A percentile compares a stretch with the other conserved stretches of the same genome.
Conservation (phyloP, 2,113 vertebrate species). For the Isichthys henryi region DNA sequence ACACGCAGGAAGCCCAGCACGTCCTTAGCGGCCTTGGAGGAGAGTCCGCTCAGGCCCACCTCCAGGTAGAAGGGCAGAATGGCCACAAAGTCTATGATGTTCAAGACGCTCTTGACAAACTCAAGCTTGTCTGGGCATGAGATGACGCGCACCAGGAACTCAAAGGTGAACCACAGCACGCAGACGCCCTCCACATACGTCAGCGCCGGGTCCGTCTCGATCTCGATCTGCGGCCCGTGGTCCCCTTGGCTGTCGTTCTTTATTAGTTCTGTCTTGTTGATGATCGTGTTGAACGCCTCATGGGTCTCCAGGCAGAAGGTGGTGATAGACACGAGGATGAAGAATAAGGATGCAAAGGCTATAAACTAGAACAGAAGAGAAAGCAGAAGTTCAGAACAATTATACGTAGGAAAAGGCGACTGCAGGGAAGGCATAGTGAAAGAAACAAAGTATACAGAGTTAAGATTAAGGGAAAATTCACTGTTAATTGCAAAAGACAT, state of each 20-base stretch:
- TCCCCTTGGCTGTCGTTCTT: slow-evolving; percentile 65
- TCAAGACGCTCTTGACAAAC: slow-evolving; percentile 90
- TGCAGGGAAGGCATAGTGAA: neutral
- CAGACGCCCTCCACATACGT: slow-evolving; percentile 94
- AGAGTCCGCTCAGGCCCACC: slow-evolving; percentile 89
- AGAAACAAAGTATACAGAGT: neutral
- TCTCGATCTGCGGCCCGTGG: slow-evolving; percentile 75
- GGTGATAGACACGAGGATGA: slow-evolving; percentile 97
- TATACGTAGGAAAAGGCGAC: neutral
- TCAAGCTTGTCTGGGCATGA: slow-evolving; percentile 96
- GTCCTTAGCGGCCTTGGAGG: slow-evolving; percentile 95
- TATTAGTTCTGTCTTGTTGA: slow-evolving; percentile 84
- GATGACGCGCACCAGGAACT: slow-evolving; percentile 88
- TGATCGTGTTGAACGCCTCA: slow-evolving; percentile 93
- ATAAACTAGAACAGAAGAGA: slow-evolving; percentile 72
- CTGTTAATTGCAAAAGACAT: neutral
- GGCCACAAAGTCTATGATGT: slow-evolving; percentile 97
- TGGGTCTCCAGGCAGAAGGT: slow-evolving; percentile 98
- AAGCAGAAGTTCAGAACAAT: neutral
- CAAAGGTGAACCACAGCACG: slow-evolving; percentile 96
- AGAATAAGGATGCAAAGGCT: slow-evolving; percentile 93
- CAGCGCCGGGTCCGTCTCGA: slow-evolving; percentile 88
- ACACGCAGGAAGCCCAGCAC: slow-evolving; percentile 96
- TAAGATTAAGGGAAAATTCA: neutral
- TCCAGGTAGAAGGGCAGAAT: slow-evolving; percentile 95